These are phyloP conservation scores for Pyrocoelia pectoralis DNA, from an alignment of 2,888 invertebrate genomes.

Conservation along the genomic window DNA sequence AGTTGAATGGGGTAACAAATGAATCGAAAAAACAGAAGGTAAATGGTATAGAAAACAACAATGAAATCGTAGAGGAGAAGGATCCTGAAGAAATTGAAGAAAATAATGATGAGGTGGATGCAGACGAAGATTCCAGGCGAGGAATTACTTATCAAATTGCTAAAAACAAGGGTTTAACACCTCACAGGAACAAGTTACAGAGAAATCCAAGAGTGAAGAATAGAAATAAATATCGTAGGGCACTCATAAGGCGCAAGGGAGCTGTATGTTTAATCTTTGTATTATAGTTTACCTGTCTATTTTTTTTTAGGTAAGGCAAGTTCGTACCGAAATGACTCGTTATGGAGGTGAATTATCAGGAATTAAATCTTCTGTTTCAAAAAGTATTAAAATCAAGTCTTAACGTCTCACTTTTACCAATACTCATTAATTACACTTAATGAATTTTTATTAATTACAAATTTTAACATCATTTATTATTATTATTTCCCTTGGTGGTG, in stretches of 20 bases:
- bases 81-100: slow-evolving; percentile 2
- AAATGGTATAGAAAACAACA: slow-evolving; percentile 15
- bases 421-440: no score
- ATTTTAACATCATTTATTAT: no score
- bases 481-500: no score
- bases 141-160: slow-evolving; percentile 91
- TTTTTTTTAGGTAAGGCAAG: slow-evolving; percentile 71
- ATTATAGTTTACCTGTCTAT: slow-evolving; percentile 5
- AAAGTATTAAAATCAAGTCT: slow-evolving; percentile 87
- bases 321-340: slow-evolving; percentile 78
- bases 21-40: slow-evolving; percentile 11
- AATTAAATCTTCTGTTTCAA: slow-evolving; percentile 87
- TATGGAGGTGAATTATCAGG: slow-evolving; percentile 95
- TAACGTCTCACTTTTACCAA: background rate
- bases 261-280: slow-evolving; percentile 70
- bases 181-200: slow-evolving; percentile 88
- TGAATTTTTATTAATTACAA: no score
- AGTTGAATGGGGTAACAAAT: background rate
- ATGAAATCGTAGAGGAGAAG: background rate
- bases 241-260: slow-evolving; percentile 91
- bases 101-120: slow-evolving; percentile 15
- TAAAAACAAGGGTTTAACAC: slow-evolving; percentile 94
- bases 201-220: slow-evolving; percentile 96
- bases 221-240: slow-evolving; percentile 90
- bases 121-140: slow-evolving; percentile 14